Evolutionary conservation across 2,888 invertebrate species (phyloP), one percentile per base, ranked within the genome.

Genomic region (Polydrusus cervinus): DNA sequence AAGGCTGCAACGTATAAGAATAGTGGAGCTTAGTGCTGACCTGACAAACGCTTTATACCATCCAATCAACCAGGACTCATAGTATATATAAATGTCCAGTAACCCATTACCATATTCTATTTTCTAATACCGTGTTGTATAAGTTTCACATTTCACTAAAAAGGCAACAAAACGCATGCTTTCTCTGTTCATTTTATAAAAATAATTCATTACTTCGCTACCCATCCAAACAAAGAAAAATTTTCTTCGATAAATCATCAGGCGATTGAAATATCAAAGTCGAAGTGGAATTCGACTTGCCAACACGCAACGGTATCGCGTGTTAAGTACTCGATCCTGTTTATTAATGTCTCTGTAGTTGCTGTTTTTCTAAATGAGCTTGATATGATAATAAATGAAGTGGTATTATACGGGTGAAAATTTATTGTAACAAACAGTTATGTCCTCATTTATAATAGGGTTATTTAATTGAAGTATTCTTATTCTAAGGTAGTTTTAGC

Each of bases 211-310:
- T 25, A 57, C 34, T 25, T 9, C 38, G 25, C 16, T 16, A 10
- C n/a, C 16, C 14, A 57, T 57, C 57, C 14, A 14, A 57, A 57
- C 57, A 57, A 57, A 57, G 64, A 64, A 20, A 53, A 51, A 34
- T 64, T 40, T 55, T 47, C 65, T 10, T 66, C 65, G 47, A 71
- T 71, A 71, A 71, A 71, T 71, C 65, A 71, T 65, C 47, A 25
- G 8, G 34, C 45, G 47, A 71, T 71, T 71, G 71, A 71, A 71
- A 71, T 66, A 71, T 71, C 71, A 71, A 71, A 65, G 65, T 71
- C 71, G 65, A 66, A 71, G 71, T 43, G 65, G 65, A 71, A 60
- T 62, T 71, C 64, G 49, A 60, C 53, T 64, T 43, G 64, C 64
- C 62, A 64, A 45, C 65, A 71, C 71, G 71, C 71, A 47, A 71